Conservation (phyloP, 2,888 invertebrate genomes). For the Tetragnatha montana region DNA sequence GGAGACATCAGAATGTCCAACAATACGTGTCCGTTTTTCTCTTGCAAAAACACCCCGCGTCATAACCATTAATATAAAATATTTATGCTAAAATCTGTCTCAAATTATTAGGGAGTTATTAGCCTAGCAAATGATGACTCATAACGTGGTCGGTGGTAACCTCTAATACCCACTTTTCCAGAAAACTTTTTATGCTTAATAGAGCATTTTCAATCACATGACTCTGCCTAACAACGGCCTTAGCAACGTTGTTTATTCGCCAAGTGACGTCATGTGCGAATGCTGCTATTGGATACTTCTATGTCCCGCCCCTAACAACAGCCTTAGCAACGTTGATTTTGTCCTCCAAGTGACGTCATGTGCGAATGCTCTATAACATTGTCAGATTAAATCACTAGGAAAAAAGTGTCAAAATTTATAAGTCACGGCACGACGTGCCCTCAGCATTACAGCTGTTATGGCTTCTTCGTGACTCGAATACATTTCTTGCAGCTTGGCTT, state of each 20-base stretch:
- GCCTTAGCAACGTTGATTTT: no score
- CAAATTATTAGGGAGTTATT: not conserved
- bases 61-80: not conserved
- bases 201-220: no score
- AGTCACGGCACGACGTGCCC: slow-evolving; percentile 10
- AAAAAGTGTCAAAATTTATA: slow-evolving; percentile 37
- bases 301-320: no score
- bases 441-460: slow-evolving; percentile 33
- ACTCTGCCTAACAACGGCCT: no score
- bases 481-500: slow-evolving; percentile 22
- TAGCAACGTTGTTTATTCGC: no score
- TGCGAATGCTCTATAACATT: no score
- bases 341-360: no score
- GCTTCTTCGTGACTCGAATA: slow-evolving; percentile 41
- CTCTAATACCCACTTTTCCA: not conserved
- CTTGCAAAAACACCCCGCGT: not conserved
- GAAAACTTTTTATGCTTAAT: slow-evolving; percentile 7
- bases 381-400: not conserved
- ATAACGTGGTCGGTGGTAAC: not conserved
- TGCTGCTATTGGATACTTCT: no score
- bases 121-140: slow-evolving; percentile 28
- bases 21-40: no score
- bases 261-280: no score
- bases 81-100: not conserved
- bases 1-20: no score